Percentiles rank a stretch among this genome's conserved stretches.
These are phyloP conservation scores for Eufriesea mexicana DNA, from an alignment of 1,140 invertebrate genomes.

Conservation along the genomic window DNA sequence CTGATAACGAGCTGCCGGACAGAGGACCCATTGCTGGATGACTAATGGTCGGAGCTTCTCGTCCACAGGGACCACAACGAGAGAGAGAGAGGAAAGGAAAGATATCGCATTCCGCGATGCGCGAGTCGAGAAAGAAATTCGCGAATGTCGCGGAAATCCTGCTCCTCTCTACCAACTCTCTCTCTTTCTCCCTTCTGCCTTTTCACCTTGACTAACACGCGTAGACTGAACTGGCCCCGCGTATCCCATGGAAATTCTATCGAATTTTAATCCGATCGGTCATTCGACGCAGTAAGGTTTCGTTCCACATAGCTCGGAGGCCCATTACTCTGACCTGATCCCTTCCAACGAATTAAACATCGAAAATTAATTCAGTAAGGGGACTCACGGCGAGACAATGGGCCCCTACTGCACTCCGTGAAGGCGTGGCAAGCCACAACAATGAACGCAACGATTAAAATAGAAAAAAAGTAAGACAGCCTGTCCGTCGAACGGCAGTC, in stretches of 20 bases:
- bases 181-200: neutral
- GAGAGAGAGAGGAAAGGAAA: slow-evolving; percentile 25
- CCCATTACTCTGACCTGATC: neutral
- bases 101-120: slow-evolving; percentile 60
- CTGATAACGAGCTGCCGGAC: slow-evolving; percentile 59
- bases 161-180: neutral
- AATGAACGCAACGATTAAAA: slow-evolving; percentile 59
- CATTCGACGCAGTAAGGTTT: neutral
- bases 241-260: no score
- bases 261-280: neutral
- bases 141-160: slow-evolving; percentile 1
- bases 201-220: no score
- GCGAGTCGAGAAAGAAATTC: slow-evolving; percentile 52
- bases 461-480: slow-evolving; percentile 13
- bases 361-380: slow-evolving; percentile 40
- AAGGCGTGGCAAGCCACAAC: slow-evolving; percentile 60
- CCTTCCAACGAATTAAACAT: slow-evolving; percentile 20
- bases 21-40: slow-evolving; percentile 64
- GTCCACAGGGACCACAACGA: neutral
- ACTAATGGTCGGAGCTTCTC: slow-evolving; percentile 61
- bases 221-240: neutral
- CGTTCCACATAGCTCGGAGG: neutral
- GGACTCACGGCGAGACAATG: slow-evolving; percentile 41
- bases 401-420: slow-evolving; percentile 21
- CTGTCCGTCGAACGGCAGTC: slow-evolving; percentile 29